phyloP scores from a whole-genome alignment of 2,113 vertebrate species.

The Corythornis cristatus region DNA sequence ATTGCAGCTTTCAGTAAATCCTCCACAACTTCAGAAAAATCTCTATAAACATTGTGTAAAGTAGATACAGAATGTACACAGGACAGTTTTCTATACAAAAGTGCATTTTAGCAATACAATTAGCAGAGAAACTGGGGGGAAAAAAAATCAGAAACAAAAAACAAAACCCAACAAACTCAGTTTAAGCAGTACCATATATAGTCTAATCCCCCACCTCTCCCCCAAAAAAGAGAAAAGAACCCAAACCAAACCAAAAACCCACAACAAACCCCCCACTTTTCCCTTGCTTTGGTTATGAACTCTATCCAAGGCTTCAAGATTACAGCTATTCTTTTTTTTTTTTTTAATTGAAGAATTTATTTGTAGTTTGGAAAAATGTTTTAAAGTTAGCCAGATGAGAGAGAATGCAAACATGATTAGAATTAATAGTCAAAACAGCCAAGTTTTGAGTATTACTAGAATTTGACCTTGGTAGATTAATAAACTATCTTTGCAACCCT shows the following conservation, averaged over 20 bases:
- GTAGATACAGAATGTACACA: slow-evolving; percentile 79
- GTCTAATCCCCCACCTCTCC: background rate
- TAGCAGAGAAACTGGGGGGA: slow-evolving; percentile 59
- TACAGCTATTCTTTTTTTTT: background rate
- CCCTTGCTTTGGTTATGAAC: slow-evolving; percentile 77
- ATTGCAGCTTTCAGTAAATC: slow-evolving; percentile 52
- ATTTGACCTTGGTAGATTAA: slow-evolving; percentile 20
- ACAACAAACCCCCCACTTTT: slow-evolving; percentile 8
- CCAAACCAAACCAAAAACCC: background rate
- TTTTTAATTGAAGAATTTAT: background rate
- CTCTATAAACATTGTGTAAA: slow-evolving; percentile 71
- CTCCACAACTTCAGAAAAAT: slow-evolving; percentile 70
- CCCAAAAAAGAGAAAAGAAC: fast-evolving
- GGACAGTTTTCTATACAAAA: slow-evolving; percentile 75
- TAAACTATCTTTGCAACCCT: slow-evolving; percentile 5
- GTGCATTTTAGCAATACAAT: slow-evolving; percentile 73
- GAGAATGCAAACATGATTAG: background rate
- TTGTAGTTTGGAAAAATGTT: slow-evolving; percentile 48
- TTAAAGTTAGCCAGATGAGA: slow-evolving; percentile 25
- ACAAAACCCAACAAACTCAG: background rate
- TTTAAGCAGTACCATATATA: slow-evolving; percentile 62
- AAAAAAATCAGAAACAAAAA: background rate
- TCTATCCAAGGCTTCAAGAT: slow-evolving; percentile 52
- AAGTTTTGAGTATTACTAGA: slow-evolving; percentile 22
- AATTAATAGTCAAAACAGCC: slow-evolving; percentile 1